phyloP scores from a whole-genome alignment of 2,888 invertebrate species.

The Drosophila yooni region DNA sequence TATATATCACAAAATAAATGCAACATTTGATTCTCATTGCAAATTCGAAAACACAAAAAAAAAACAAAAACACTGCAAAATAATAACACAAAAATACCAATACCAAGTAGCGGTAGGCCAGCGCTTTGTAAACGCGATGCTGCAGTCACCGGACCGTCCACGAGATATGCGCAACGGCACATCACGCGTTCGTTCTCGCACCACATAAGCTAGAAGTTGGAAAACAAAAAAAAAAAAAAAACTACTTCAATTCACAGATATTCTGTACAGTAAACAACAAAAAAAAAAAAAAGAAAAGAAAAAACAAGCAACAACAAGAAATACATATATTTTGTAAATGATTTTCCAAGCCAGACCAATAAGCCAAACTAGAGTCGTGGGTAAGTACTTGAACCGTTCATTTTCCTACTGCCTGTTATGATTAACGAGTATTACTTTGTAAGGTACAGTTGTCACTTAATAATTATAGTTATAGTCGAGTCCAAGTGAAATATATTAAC shows the following conservation, averaged over 20 bases:
- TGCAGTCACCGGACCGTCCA: conserved; percentile 84
- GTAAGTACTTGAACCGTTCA: conserved; percentile 55
- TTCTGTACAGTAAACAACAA: conserved; percentile 29
- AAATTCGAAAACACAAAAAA: conserved; percentile 23
- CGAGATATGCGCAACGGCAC: conserved; percentile 83
- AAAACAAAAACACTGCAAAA: conserved; percentile 31
- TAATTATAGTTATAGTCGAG: conserved; percentile 23
- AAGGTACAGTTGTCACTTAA: conserved; percentile 59
- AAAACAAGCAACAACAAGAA: conserved; percentile 25
- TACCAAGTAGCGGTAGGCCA: conserved; percentile 83
- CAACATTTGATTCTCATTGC: conserved; percentile 43
- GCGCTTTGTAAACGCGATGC: conserved; percentile 85
- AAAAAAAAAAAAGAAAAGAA: conserved; percentile 3
- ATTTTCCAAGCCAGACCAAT: conserved; percentile 50
- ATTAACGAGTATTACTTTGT: conserved; percentile 24
- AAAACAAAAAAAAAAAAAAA: conserved; percentile 36
- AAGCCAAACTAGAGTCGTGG: conserved; percentile 21
- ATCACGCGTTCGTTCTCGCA: conserved; percentile 74
- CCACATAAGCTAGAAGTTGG: conserved; percentile 78
- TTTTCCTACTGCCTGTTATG: conserved; percentile 34
- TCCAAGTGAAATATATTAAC: conserved; percentile 10
- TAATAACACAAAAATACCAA: conserved; percentile 28
- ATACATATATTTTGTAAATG: conserved; percentile 72
- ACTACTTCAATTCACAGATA: conserved; percentile 24
- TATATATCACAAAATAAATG: conserved; percentile 4